These are phyloP conservation scores for Aspidapion aeneum DNA, from an alignment of 2,888 invertebrate genomes.

Conservation along the genomic window DNA sequence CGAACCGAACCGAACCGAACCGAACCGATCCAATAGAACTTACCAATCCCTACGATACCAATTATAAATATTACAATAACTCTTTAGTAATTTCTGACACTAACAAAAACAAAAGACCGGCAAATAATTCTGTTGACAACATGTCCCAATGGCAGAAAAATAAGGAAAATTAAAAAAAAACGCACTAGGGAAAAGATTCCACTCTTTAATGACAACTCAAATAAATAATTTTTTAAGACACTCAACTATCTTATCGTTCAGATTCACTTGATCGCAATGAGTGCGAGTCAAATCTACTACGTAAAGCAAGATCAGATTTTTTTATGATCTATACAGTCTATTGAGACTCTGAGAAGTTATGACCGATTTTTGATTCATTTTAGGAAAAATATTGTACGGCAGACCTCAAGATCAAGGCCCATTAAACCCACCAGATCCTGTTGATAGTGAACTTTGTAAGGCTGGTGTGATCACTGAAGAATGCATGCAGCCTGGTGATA, in stretches of 20 bases:
- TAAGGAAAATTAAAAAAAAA: too few relatives aligned
- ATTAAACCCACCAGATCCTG: conserved; percentile 52
- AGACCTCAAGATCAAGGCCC: conserved; percentile 54
- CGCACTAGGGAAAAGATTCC: too few relatives aligned
- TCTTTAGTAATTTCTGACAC: conserved; percentile 10
- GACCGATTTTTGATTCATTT: too few relatives aligned
- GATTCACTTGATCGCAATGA: too few relatives aligned
- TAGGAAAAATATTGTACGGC: conserved; percentile 43
- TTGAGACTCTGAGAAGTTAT: too few relatives aligned
- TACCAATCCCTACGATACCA: conserved; percentile 5
- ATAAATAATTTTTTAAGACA: too few relatives aligned
- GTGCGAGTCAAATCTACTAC: too few relatives aligned
- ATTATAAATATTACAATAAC: conserved; percentile 14
- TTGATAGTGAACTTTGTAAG: conserved; percentile 63
- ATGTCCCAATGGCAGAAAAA: too few relatives aligned
- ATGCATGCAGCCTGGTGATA: conserved; percentile 78
- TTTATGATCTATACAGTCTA: too few relatives aligned
- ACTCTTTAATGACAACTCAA: too few relatives aligned
- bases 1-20: conserved; percentile 14
- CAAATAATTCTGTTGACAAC: background rate
- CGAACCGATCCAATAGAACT: conserved; percentile 14
- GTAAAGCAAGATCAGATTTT: too few relatives aligned
- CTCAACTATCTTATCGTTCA: too few relatives aligned
- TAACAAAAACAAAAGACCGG: background rate
- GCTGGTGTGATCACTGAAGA: conserved; percentile 68